Base-by-base conservation (phyloP, 2,888 invertebrate genomes). In the Macrophya annulata region DNA sequence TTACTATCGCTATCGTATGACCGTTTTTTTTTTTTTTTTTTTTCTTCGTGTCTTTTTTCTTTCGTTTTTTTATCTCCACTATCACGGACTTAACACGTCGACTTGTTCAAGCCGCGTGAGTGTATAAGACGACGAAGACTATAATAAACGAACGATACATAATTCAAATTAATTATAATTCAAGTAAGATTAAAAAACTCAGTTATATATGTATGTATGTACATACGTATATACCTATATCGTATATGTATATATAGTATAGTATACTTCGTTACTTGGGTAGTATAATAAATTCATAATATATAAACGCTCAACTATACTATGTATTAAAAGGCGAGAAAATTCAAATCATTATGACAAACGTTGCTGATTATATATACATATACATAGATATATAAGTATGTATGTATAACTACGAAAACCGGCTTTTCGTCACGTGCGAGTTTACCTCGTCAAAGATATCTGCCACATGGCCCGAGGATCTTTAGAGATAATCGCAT, bases 401-500 rank as follows among this genome's bases (percentile, higher is more conserved):
- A n/a, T n/a, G n/a, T n/a, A n/a, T n/a, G n/a, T n/a, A n/a, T n/a
- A n/a, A n/a, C n/a, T n/a, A 55, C 5, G 48, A 25, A 45, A 48
- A 45, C 21, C 10, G 45, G 45, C 77, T 62, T 45, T 81, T 81
- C 59, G 81, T 81, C 81, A 81, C 62, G 59, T 21, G 45, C 51
- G 37, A 31, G 51, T 37, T 51, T 31, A 48, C 77, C 31, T 21
- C 71, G 68, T 45, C 40, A 68, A 31, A n/a, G 48, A 83, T 68
- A 83, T 51, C 71, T 25, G 17, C 83, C 83, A 83, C 83, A 71
- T 83, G 65, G 83, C 83, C 83, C 68, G 48, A 83, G 25, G 83
- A 83, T 83, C 83, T 83, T 83, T 31, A 10, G n/a, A 83, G 83
- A 83, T 83, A 48, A 83, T 68, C 68, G 68, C 68, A 68, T 83